Evolutionary conservation across 2,797 vertebrate genomes (phyloP).

Genomic region (Sebastes matsubarae): DNA sequence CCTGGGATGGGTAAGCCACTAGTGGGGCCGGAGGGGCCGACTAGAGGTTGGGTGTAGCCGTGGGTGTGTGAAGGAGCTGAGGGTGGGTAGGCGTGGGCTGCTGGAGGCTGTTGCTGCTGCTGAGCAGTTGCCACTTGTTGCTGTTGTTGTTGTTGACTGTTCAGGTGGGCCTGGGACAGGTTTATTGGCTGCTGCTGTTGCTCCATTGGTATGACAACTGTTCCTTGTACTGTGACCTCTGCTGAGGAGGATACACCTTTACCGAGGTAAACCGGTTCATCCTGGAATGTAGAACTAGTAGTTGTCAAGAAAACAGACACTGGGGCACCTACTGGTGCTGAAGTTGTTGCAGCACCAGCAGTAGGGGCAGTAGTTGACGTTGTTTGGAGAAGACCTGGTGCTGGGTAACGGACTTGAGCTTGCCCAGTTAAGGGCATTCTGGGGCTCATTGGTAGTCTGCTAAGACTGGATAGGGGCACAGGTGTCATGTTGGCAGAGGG

Average conservation of each 20-base stretch:
- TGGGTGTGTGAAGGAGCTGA: conserved; percentile 56
- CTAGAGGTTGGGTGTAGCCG: conserved; percentile 56
- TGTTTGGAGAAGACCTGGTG: conserved; percentile 81
- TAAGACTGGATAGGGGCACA: conserved; percentile 90
- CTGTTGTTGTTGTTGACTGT: conserved; percentile 65
- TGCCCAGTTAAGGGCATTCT: conserved; percentile 86
- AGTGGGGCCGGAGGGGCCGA: conserved; percentile 38
- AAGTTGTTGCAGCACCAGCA: conserved; percentile 43
- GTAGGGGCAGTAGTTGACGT: conserved; percentile 62
- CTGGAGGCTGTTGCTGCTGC: conserved; percentile 54
- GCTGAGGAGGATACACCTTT: conserved; percentile 81
- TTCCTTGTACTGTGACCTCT: conserved; percentile 52
- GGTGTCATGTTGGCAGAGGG: conserved; percentile 86
- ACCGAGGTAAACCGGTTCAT: conserved; percentile 92
- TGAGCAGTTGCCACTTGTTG: conserved; percentile 60
- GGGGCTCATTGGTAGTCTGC: conserved; percentile 87
- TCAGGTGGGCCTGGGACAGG: conserved; percentile 79
- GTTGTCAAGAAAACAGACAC: conserved; percentile 44
- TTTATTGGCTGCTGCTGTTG: conserved; percentile 83
- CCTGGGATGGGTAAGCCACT: conserved; percentile 58
- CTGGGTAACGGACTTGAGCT: conserved; percentile 85
- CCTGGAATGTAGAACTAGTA: conserved; percentile 71
- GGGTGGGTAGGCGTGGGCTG: conserved; percentile 63
- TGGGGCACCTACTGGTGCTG: conserved; percentile 48
- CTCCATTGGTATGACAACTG: conserved; percentile 62